These are phyloP conservation scores for Natrix natrix DNA, from an alignment of 2,797 vertebrate genomes.

Conservation along the genomic window DNA sequence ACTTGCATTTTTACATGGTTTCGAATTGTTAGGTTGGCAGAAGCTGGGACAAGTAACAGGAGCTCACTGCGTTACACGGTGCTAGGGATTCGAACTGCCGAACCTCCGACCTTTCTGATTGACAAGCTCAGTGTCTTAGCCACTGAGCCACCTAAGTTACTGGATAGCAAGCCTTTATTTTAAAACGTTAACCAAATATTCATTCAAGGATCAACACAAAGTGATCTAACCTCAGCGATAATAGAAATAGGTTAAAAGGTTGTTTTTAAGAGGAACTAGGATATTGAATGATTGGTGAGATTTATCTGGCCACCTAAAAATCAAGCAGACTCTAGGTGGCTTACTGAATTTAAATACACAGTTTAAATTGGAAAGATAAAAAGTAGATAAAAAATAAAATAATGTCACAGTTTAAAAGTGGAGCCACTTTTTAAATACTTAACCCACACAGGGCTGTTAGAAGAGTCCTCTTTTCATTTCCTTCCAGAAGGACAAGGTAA, in stretches of 20 bases:
- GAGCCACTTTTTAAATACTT: not conserved
- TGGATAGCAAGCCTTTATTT: not conserved
- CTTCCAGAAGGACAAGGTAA: not conserved
- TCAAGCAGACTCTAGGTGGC: not conserved
- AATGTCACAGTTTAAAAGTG: not conserved
- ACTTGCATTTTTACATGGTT: no score
- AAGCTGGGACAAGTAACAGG: no score
- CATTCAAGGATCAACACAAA: not conserved
- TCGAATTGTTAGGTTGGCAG: no score
- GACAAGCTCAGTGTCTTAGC: no score
- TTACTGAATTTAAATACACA: not conserved
- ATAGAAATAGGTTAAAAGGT: not conserved
- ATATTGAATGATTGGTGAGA: not conserved
- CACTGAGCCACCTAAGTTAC: no score
- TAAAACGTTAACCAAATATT: not conserved
- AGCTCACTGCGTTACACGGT: no score
- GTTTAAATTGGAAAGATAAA: not conserved
- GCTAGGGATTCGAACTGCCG: no score
- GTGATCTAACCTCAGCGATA: not conserved
- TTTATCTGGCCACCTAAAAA: not conserved
- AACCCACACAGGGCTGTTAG: not conserved
- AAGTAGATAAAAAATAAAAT: not conserved
- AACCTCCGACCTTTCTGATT: no score
- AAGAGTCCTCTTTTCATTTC: not conserved
- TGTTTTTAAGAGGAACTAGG: not conserved